Evolutionary conservation across 2,113 vertebrate species (phyloP).

Genomic region (Notothenia coriiceps): DNA sequence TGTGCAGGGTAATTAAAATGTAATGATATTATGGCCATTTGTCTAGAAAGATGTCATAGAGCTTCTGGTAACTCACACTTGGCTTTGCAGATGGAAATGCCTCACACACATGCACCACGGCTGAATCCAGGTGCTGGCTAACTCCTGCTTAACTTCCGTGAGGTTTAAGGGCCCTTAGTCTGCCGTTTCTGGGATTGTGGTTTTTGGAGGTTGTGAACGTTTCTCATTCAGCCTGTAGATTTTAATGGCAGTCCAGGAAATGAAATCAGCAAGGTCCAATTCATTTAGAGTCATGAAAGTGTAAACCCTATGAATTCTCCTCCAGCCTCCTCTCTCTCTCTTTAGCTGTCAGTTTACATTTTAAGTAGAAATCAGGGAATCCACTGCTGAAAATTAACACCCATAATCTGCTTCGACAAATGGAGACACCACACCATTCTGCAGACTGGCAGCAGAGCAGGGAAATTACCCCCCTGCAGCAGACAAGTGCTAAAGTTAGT

Average conservation of each 20-base stretch:
- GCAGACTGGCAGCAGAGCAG: slow-evolving; percentile 33
- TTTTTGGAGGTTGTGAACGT: not conserved
- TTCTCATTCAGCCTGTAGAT: slow-evolving; percentile 11
- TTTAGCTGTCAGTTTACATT: slow-evolving; percentile 45
- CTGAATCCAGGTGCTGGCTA: not conserved
- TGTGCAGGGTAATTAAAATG: not conserved
- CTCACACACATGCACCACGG: not conserved
- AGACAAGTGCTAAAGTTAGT: slow-evolving; percentile 44
- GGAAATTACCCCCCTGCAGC: slow-evolving; percentile 54
- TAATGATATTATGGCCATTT: not conserved
- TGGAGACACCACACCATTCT: slow-evolving; percentile 3
- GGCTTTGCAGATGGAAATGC: slow-evolving; percentile 9
- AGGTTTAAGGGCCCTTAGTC: slow-evolving; percentile 14
- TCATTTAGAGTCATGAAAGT: slow-evolving; percentile 21
- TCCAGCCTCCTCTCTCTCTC: not conserved
- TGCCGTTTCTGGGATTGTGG: slow-evolving; percentile 7
- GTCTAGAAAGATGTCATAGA: not conserved
- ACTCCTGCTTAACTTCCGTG: not conserved
- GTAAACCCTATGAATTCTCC: slow-evolving; percentile 1
- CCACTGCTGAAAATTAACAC: slow-evolving; percentile 55
- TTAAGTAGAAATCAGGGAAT: slow-evolving; percentile 41
- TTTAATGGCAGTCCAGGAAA: slow-evolving; percentile 5
- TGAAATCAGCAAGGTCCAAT: slow-evolving; percentile 30
- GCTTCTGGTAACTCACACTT: not conserved
- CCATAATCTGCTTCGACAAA: slow-evolving; percentile 40